Conservation (phyloP, 2,888 invertebrate species). For the Esperia sulphurella region DNA sequence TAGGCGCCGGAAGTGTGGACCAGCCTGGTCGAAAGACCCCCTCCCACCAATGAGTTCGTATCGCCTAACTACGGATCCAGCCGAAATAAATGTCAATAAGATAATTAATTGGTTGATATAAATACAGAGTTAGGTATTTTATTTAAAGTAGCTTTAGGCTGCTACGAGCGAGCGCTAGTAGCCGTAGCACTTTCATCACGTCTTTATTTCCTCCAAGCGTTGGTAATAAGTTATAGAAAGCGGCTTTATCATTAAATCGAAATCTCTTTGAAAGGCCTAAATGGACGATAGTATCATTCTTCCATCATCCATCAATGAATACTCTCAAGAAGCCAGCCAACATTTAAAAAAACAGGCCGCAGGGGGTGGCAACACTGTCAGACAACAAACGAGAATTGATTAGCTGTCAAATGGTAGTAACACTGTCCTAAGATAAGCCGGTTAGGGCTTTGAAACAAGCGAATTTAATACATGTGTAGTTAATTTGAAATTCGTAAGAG, state of each 20-base stretch:
- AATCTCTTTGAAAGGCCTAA: background rate
- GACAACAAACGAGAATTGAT: conserved; percentile 39
- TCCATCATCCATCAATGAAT: conserved; percentile 3
- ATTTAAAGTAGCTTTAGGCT: background rate
- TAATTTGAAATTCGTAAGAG: no score
- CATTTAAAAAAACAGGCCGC: conserved; percentile 34
- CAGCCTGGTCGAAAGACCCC: no score
- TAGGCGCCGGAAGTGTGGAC: no score
- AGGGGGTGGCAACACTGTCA: conserved; percentile 17
- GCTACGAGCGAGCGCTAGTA: no score
- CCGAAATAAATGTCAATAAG: no score
- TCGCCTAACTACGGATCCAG: no score
- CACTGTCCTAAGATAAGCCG: conserved; percentile 1
- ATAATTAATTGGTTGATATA: no score
- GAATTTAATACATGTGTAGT: background rate
- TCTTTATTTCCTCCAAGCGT: no score
- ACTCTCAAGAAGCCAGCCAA: conserved; percentile 23
- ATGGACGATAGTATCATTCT: background rate
- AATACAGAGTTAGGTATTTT: no score
- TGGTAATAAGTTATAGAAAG: no score
- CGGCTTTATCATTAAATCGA: background rate
- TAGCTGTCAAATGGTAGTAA: conserved; percentile 33
- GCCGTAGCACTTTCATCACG: no score
- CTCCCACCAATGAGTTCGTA: no score
- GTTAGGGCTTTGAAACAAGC: conserved; percentile 11